Evolutionary conservation across 2,113 vertebrate genomes (phyloP).

Genomic region (Microtus ochrogaster): DNA sequence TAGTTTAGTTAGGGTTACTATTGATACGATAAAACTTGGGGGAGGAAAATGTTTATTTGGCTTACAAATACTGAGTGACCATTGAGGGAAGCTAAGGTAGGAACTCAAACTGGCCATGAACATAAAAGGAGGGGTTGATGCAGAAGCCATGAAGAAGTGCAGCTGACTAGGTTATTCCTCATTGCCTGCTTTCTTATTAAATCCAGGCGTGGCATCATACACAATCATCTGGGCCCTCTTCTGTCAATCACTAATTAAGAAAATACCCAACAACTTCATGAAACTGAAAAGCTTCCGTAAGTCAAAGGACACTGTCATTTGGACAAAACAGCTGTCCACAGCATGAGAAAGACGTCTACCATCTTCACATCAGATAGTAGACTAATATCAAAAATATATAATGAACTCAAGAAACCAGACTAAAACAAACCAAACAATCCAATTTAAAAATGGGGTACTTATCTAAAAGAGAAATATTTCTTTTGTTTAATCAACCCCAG

Average conservation of each 20-base stretch:
- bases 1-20: not conserved
- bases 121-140: not conserved
- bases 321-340: not conserved
- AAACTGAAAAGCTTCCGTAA: not conserved
- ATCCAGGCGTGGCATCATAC: accelerated
- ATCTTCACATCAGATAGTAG: not conserved
- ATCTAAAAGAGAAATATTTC: not conserved
- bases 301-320: not conserved
- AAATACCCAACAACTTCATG: not conserved
- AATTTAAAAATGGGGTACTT: not conserved
- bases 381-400: not conserved
- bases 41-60: not conserved
- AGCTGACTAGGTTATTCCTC: not conserved
- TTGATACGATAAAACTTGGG: not conserved
- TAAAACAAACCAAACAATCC: not conserved
- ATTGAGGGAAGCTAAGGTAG: not conserved
- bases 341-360: not conserved
- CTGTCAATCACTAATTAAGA: not conserved
- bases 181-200: not conserved
- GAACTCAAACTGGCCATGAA: not conserved
- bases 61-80: not conserved
- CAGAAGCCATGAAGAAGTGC: not conserved
- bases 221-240: not conserved
- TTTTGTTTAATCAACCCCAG: too few species aligned
- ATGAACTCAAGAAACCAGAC: not conserved